A percentile compares a stretch with the other conserved stretches of the same genome.
Conservation (phyloP, 2,113 vertebrate genomes). For the Pao palembangensis region DNA sequence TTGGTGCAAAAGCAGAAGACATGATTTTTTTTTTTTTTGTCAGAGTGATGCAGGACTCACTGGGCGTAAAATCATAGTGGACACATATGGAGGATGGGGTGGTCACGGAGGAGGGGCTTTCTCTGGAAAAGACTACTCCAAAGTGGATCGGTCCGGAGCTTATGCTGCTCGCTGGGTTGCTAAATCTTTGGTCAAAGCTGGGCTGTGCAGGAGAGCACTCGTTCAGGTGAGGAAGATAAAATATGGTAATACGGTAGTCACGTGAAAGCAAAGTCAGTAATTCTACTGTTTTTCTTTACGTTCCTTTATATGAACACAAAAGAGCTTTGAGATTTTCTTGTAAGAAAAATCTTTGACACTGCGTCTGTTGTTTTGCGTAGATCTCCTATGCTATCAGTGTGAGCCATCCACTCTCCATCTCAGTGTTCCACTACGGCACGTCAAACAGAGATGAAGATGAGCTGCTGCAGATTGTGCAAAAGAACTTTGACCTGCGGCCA, state of each 20-base stretch:
- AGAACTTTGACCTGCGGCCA: slow-evolving; percentile 77
- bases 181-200: slow-evolving; percentile 75
- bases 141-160: slow-evolving; percentile 76
- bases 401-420: slow-evolving; percentile 72
- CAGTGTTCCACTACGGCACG: slow-evolving; percentile 75
- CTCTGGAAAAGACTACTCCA: slow-evolving; percentile 77
- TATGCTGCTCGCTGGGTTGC: slow-evolving; percentile 79
- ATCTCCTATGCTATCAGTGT: slow-evolving; percentile 74
- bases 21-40: neutral
- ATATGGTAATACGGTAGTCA: too few species aligned
- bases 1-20: neutral
- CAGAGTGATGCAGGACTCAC: slow-evolving; percentile 76
- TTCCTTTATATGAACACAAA: too few species aligned
- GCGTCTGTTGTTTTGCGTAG: slow-evolving; percentile 28
- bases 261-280: too few species aligned
- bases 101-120: slow-evolving; percentile 78
- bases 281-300: too few species aligned
- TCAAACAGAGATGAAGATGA: slow-evolving; percentile 70
- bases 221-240: slow-evolving; percentile 65
- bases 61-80: slow-evolving; percentile 77
- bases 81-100: slow-evolving; percentile 77
- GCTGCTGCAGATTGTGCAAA: slow-evolving; percentile 72
- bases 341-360: slow-evolving; percentile 32
- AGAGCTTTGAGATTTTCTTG: too few species aligned
- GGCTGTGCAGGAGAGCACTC: slow-evolving; percentile 71